Evolutionary conservation across 2,888 invertebrate species (phyloP), one percentile per base, ranked within the genome.

Genomic region (Cyaniris semiargus): DNA sequence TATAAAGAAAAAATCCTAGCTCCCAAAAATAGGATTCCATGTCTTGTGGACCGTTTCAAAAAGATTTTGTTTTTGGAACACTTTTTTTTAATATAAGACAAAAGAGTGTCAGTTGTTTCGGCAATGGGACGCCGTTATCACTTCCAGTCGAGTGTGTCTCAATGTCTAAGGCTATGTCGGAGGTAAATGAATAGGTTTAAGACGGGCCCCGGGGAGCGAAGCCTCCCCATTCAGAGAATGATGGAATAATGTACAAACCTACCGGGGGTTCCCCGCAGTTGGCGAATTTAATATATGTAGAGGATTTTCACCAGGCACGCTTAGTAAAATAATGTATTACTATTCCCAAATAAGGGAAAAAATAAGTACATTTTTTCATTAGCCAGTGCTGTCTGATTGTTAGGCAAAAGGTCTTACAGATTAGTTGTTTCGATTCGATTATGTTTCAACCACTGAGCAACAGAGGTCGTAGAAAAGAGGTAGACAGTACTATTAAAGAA

Each of bases 131-230:
- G 83, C 83, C 87, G 81, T 81, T 85, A 91, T 91, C 90, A 88
- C 85, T 92, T 92, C 89, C 90, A 86, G 84, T 83, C 84, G 88
- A 89, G 85, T 87, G 86, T 88, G 86, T 87, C 85, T 90, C 88
- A 90, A 90, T 89, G 90, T 88, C 87, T 87, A 85, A 87, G 84
- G 81, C 80, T 81, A n/a, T n/a, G n/a, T 83, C 85, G 85, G 86
- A 89, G 87, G 89, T 90, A 90, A 90, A 90, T 83, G 88, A 88
- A 89, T 87, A 86, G 86, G 83, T 89, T 88, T 88, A 88, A 88
- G 89, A 85, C 84, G 85, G 86, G 83, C 87, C 86, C 86, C 81
- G 80, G 85, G 87, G 89, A 88, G 86, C 86, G 86, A 87, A 84
- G 87, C 88, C 87, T 88, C 85, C 83, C 79, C 84, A 88, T 90